These are phyloP conservation scores for Poecilia picta DNA, from an alignment of 2,797 vertebrate genomes.

Conservation along the genomic window DNA sequence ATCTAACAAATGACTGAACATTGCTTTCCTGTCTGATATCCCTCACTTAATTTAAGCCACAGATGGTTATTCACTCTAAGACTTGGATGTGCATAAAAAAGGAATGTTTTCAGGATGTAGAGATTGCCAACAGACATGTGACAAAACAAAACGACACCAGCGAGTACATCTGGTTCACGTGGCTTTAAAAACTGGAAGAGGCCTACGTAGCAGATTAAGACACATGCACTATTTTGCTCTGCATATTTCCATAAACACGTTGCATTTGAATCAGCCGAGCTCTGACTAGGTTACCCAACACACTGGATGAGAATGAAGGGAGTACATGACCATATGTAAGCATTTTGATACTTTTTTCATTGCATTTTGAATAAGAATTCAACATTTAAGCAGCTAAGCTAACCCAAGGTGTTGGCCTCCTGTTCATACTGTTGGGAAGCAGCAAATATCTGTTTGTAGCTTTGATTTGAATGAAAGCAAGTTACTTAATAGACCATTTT, in stretches of 20 bases:
- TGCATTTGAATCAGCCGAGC: neutral
- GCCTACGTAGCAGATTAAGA: neutral
- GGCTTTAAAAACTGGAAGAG: neutral
- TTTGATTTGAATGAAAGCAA: neutral
- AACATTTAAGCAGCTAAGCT: neutral
- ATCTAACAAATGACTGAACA: neutral
- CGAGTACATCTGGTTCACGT: neutral
- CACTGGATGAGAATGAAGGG: neutral
- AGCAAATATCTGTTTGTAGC: neutral
- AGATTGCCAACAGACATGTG: neutral
- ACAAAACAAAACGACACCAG: neutral
- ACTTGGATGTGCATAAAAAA: neutral
- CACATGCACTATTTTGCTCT: neutral
- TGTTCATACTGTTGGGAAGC: neutral
- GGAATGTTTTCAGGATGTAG: neutral
- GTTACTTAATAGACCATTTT: neutral
- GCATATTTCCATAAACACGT: neutral
- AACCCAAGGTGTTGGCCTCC: neutral
- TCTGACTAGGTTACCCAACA: neutral
- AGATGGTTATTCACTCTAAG: neutral
- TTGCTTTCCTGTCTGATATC: neutral
- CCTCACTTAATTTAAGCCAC: neutral
- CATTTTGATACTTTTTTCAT: neutral
- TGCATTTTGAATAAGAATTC: neutral
- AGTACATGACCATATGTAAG: neutral